Evolutionary conservation across 2,113 vertebrate genomes (phyloP).

Genomic region (Collichthys lucidus): DNA sequence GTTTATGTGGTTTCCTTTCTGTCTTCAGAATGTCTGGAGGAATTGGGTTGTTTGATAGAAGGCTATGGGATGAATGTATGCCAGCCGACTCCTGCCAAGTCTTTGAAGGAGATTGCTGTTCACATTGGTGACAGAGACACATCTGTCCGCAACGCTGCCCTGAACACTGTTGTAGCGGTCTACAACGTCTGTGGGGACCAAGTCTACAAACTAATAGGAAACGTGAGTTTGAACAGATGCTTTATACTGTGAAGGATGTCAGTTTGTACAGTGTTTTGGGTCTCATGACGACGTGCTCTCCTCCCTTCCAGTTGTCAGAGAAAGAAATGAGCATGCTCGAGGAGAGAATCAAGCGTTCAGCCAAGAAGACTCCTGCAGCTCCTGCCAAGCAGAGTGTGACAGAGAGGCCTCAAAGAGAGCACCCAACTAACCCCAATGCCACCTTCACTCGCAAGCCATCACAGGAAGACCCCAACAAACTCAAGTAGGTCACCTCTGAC

Average conservation of each 20-base stretch:
- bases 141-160: conserved; percentile 94
- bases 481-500: conserved; percentile 88
- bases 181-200: conserved; percentile 97
- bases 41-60: conserved; percentile 94
- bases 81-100: conserved; percentile 95
- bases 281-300: no score
- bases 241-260: no score
- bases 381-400: conserved; percentile 83
- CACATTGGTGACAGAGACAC: conserved; percentile 98
- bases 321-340: conserved; percentile 99
- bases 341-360: conserved; percentile 96
- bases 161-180: conserved; percentile 95
- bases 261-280: no score
- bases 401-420: conserved; percentile 88
- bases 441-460: conserved; percentile 90
- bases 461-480: conserved; percentile 94
- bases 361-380: conserved; percentile 89
- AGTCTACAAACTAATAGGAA: conserved; percentile 98
- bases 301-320: conserved; percentile 91
- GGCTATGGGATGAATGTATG: conserved; percentile 97
- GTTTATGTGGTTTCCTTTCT: neutral
- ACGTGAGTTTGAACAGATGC: conserved; percentile 84
- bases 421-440: conserved; percentile 84
- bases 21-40: conserved; percentile 95
- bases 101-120: conserved; percentile 94